Conservation (phyloP, 2,888 invertebrate genomes). For the Globia sparganii region DNA sequence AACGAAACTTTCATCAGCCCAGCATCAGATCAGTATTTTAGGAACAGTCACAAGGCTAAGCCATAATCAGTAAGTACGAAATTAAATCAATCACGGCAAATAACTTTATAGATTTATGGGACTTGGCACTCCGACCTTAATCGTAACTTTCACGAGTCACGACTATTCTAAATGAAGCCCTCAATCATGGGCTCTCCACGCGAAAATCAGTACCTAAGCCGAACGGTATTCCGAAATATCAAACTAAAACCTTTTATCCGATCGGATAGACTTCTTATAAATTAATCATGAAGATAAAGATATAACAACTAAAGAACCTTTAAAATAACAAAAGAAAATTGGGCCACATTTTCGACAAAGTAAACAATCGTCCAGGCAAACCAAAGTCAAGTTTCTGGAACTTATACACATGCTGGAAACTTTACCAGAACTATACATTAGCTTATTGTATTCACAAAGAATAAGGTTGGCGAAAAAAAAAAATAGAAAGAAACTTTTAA, state of each 20-base stretch:
- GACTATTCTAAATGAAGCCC: neutral
- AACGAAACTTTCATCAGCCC: no score
- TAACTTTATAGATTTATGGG: neutral
- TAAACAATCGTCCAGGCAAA: constrained; percentile 21
- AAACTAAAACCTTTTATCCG: constrained; percentile 30
- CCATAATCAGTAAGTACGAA: neutral
- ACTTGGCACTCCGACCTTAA: neutral
- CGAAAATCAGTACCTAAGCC: constrained; percentile 18
- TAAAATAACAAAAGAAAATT: constrained; percentile 48
- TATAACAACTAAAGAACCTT: constrained; percentile 14
- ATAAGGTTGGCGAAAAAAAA: constrained; percentile 64
- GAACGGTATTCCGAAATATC: constrained; percentile 33
- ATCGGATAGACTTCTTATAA: constrained; percentile 39
- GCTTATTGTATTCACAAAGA: constrained; percentile 70
- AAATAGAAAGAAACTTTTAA: constrained; percentile 56
- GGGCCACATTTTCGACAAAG: constrained; percentile 33
- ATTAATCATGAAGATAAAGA: constrained; percentile 49
- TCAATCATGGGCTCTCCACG: constrained; percentile 16
- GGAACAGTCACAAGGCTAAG: neutral
- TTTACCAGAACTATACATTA: constrained; percentile 70
- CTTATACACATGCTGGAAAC: constrained; percentile 62
- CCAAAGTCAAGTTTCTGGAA: constrained; percentile 38
- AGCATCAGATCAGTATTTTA: no score
- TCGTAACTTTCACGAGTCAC: no score
- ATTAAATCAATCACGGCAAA: neutral